Conservation (phyloP, 1,140 invertebrate species). For the Platorchestia sp. region DNA sequence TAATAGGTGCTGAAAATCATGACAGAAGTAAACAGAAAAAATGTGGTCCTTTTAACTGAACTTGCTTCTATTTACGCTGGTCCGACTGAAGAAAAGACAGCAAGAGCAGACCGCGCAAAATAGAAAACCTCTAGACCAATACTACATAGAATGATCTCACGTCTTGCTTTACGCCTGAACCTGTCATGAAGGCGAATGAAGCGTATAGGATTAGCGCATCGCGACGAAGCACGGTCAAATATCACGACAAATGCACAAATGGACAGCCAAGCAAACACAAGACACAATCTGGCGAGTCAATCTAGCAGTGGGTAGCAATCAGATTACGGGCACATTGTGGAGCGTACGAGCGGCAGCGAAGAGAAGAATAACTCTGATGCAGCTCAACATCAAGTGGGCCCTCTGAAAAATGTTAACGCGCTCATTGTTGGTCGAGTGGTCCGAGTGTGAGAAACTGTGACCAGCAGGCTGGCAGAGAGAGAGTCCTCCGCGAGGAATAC, state of each 20-base stretch:
- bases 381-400: conserved; percentile 9
- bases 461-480: background rate
- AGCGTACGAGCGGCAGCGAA: background rate
- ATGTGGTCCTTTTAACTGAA: too few species aligned
- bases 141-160: background rate
- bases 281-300: conserved; percentile 28
- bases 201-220: background rate
- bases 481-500: background rate
- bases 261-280: background rate
- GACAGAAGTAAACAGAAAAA: too few species aligned
- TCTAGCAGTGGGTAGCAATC: conserved; percentile 26
- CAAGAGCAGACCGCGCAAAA: background rate
- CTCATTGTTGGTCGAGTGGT: conserved; percentile 29
- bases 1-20: too few species aligned
- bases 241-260: background rate
- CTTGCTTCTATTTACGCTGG: too few species aligned
- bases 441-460: conserved; percentile 24
- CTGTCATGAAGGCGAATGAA: background rate
- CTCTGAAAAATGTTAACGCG: conserved; percentile 37
- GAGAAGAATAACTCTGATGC: background rate
- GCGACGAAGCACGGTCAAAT: background rate
- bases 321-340: conserved; percentile 10
- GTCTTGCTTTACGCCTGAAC: background rate
- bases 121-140: background rate
- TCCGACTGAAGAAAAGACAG: too few species aligned